A percentile compares a stretch with the other conserved stretches of the same genome.
These are phyloP conservation scores for Drosophila equinoxialis DNA, from an alignment of 1,140 invertebrate species.

Conservation along the genomic window DNA sequence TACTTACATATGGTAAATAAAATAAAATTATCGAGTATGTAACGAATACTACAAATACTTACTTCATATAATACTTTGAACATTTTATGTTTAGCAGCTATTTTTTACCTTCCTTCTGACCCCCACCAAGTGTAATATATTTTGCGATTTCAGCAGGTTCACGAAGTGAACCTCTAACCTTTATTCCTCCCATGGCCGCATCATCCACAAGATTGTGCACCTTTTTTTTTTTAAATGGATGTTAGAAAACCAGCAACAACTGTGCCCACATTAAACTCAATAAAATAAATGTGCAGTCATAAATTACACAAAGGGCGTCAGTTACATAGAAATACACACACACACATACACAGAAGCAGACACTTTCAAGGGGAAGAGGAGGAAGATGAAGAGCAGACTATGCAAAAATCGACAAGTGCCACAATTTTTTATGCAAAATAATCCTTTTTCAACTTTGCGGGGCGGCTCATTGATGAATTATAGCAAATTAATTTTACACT, in stretches of 20 bases:
- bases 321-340: slow-evolving; percentile 51
- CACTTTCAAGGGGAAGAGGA: background rate
- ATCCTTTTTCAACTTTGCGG: slow-evolving; percentile 53
- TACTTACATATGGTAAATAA: no score
- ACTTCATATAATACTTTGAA: background rate
- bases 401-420: slow-evolving; percentile 71
- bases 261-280: slow-evolving; percentile 75
- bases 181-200: background rate
- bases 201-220: slow-evolving; percentile 40
- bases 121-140: background rate
- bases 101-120: background rate
- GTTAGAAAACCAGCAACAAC: slow-evolving; percentile 43
- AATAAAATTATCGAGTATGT: background rate
- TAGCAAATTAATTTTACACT: slow-evolving; percentile 78
- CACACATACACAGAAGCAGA: slow-evolving; percentile 35
- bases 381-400: slow-evolving; percentile 35
- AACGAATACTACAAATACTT: background rate
- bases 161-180: slow-evolving; percentile 5
- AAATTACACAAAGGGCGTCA: slow-evolving; percentile 72
- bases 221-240: slow-evolving; percentile 25
- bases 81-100: background rate
- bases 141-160: background rate
- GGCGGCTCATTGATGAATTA: slow-evolving; percentile 67
- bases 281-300: slow-evolving; percentile 77
- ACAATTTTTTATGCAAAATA: slow-evolving; percentile 76